Evolutionary conservation across 1,140 invertebrate genomes (phyloP).

Genomic region (Coenobita brevimanus): DNA sequence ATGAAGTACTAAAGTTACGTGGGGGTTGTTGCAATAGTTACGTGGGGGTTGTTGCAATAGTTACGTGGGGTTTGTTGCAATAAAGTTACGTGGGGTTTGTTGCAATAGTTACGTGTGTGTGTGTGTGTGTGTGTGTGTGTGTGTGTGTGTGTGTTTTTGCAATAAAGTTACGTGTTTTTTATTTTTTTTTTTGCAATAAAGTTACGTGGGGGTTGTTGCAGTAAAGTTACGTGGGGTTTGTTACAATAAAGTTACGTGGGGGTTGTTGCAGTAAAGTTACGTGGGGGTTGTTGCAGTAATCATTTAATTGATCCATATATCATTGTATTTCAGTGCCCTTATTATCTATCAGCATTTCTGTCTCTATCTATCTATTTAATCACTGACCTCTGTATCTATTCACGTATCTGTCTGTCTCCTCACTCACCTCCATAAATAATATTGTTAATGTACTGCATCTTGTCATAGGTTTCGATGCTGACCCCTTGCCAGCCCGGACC

Average conservation of each 20-base stretch:
- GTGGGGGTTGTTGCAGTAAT: background rate
- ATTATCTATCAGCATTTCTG: too few relatives aligned
- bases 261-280: background rate
- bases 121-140: too few relatives aligned
- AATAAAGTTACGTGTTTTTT: too few relatives aligned
- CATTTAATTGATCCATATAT: too few relatives aligned
- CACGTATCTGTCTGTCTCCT: background rate
- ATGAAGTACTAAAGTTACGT: background rate
- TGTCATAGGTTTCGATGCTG: background rate
- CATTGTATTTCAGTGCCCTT: too few relatives aligned
- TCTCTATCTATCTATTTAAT: background rate
- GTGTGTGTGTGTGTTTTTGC: too few relatives aligned
- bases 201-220: too few relatives aligned
- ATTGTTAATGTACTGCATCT: background rate
- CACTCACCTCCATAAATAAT: background rate
- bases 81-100: too few relatives aligned
- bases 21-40: background rate
- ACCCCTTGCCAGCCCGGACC: conserved; percentile 7
- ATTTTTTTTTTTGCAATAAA: too few relatives aligned
- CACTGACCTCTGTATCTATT: background rate
- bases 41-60: background rate
- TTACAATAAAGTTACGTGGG: background rate
- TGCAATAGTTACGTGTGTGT: too few relatives aligned
- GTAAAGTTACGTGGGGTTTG: too few relatives aligned
- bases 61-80: background rate